Conservation (phyloP, 2,113 vertebrate genomes). For the Bombycilla garrulus region DNA sequence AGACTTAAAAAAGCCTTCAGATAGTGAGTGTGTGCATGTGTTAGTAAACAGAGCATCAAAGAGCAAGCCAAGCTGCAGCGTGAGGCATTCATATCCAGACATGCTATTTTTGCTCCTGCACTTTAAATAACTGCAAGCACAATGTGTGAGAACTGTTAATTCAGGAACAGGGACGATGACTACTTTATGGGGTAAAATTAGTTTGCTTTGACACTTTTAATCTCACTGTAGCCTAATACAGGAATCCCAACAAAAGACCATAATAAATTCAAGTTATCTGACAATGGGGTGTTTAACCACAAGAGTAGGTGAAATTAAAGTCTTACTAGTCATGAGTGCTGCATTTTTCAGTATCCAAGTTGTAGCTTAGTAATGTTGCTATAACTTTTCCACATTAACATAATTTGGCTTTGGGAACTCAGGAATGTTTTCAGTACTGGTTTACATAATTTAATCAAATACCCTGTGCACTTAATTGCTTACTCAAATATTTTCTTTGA, state of each 20-base stretch:
- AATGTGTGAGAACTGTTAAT: not conserved
- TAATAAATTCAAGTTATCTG: not conserved
- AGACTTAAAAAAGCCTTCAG: not conserved
- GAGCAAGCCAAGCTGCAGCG: not conserved
- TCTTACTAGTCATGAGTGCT: not conserved
- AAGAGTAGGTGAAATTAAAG: not conserved
- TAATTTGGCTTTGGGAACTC: not conserved
- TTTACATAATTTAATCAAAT: not conserved
- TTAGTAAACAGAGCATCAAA: not conserved
- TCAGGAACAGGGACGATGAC: not conserved
- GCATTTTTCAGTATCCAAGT: not conserved
- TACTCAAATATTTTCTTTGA: not conserved
- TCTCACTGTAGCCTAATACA: not conserved
- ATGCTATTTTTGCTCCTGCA: not conserved
- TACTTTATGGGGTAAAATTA: not conserved
- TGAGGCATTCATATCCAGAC: not conserved
- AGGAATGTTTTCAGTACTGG: not conserved
- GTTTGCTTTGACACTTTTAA: not conserved
- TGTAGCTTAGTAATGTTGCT: not conserved
- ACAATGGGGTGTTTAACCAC: not conserved
- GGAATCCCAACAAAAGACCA: not conserved
- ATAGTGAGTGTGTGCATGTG: not conserved
- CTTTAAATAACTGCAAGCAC: not conserved
- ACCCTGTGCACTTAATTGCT: not conserved
- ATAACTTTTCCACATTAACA: not conserved